Conservation (phyloP, 2,113 vertebrate genomes). For the Lepisosteus oculatus region DNA sequence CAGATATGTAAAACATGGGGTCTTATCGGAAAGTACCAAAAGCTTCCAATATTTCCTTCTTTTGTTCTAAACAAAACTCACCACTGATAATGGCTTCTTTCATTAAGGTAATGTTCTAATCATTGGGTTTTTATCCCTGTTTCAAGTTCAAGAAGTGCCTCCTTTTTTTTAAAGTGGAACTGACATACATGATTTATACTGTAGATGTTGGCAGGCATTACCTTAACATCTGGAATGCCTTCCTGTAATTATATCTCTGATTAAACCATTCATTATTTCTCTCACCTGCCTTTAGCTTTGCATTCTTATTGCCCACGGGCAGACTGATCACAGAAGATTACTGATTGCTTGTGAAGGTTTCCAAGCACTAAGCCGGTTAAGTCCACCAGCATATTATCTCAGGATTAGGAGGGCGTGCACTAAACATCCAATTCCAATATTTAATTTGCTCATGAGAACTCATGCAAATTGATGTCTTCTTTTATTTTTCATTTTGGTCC, state of each 20-base stretch:
- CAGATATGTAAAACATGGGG: no score
- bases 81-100: background rate
- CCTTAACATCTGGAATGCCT: conserved; percentile 4
- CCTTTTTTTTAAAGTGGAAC: background rate
- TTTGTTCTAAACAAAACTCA: background rate
- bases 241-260: conserved; percentile 3
- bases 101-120: background rate
- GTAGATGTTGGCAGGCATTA: conserved; percentile 4
- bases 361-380: background rate
- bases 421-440: background rate
- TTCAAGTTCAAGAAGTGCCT: background rate
- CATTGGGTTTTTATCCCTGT: background rate
- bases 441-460: background rate
- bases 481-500: background rate
- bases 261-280: conserved; percentile 3
- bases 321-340: background rate
- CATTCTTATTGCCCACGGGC: background rate
- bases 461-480: background rate
- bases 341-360: no score
- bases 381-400: background rate
- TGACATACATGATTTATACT: background rate
- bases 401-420: background rate
- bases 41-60: background rate
- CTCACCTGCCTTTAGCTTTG: background rate
- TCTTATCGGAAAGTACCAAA: background rate